Base-by-base conservation (phyloP, 2,797 vertebrate species). In the Acrocephalus scirpaceus region DNA sequence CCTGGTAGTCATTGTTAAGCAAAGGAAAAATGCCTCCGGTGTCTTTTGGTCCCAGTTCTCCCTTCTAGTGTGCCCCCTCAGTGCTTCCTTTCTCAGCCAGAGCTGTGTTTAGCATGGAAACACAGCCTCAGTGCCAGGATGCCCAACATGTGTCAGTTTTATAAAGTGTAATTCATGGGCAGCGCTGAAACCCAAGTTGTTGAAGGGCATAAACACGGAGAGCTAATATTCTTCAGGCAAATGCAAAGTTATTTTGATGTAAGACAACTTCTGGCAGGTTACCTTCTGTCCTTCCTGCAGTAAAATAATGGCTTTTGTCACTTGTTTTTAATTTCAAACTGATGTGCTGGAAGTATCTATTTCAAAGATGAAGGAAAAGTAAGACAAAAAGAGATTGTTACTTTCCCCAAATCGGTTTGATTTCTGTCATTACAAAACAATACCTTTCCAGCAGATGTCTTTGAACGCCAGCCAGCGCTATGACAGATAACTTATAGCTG, bases 401-500 rank as follows among this genome's bases (percentile, higher is more conserved):
- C 86, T 72, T 95, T 95, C 62, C 89, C 48, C 45, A 93, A 93
- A 94, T 93, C 83, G 70, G 65, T 97, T 94, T 93, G 87, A 96
- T 96, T 97, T 96, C 72, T 97, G 91, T 96, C 96, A 96, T 96
- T 96, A 91, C 94, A 95, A 96, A 96, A 92, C 76, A 93, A 93
- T 96, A 94, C 77, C 95, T 90, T 94, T 96, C 81, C 84, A 83
- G 96, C 96, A 96, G 92, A 93, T 84, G 74, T 75, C 92, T 94
- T 94, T 97, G 94, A 97, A 94, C 86, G 26, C 51, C 88, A 97
- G 91, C 95, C 93, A 93, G 78, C 88, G 18, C 69, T 83, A 26
- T 96, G 92, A 97, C 92, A 97, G 91, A 56, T 57, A 96, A 95
- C 93, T 96, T 97, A 96, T 61, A 95, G 81, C 94, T 95, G 91